Evolutionary conservation across 1,140 invertebrate genomes (phyloP).

Genomic region (Galleria mellonella): DNA sequence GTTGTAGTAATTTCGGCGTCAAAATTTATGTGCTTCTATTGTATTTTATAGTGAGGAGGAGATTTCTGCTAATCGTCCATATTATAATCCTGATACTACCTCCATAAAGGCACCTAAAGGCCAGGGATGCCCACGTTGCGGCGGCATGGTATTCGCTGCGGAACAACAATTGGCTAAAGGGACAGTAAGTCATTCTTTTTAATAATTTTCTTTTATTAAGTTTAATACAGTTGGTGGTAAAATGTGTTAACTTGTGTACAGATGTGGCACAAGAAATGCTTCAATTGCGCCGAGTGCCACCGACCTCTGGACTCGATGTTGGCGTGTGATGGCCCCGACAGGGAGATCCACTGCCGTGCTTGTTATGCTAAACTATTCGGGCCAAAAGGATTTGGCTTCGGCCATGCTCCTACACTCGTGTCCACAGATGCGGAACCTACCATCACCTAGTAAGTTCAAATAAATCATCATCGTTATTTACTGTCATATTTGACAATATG

Average conservation of each 20-base stretch:
- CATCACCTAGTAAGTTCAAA: constrained; percentile 80
- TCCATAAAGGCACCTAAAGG: constrained; percentile 90
- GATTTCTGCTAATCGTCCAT: constrained; percentile 84
- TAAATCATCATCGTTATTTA: not conserved
- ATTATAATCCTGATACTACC: constrained; percentile 89
- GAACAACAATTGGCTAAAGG: constrained; percentile 95
- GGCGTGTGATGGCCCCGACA: constrained; percentile 91
- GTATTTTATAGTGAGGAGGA: constrained; percentile 81
- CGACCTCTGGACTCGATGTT: constrained; percentile 94
- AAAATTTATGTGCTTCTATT: too few relatives aligned
- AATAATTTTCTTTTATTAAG: not conserved
- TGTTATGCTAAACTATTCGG: constrained; percentile 94
- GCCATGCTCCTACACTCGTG: constrained; percentile 88
- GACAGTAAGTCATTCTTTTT: constrained; percentile 77
- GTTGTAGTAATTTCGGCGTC: too few relatives aligned
- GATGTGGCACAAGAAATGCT: constrained; percentile 97
- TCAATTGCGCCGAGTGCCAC: constrained; percentile 94
- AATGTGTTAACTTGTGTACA: too few relatives aligned
- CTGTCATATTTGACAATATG: too few relatives aligned
- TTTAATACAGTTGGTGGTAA: too few relatives aligned
- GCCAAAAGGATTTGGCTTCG: constrained; percentile 93
- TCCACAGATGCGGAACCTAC: constrained; percentile 84
- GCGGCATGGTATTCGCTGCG: constrained; percentile 94
- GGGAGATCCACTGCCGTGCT: constrained; percentile 90
- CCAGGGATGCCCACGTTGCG: constrained; percentile 93